Conservation (phyloP, 2,113 vertebrate species). For the Pionites leucogaster region DNA sequence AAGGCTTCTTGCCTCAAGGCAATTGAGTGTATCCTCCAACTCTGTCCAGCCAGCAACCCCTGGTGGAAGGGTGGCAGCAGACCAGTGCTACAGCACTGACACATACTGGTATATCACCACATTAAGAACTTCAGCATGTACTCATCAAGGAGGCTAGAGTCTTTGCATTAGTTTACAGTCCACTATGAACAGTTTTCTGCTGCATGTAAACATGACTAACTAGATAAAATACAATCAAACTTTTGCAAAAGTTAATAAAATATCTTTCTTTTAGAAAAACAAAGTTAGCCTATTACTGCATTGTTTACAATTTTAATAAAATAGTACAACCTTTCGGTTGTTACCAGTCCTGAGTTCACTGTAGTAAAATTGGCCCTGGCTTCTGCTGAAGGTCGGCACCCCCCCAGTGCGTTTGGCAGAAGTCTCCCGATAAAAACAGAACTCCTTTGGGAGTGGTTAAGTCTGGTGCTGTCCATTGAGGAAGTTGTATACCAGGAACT, state of each 20-base stretch:
- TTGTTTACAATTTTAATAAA: slow-evolving; percentile 83
- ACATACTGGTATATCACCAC: slow-evolving; percentile 66
- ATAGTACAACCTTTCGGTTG: slow-evolving; percentile 77
- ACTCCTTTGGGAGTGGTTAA: background rate
- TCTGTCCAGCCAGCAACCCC: background rate
- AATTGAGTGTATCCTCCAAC: accelerated
- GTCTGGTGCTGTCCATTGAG: slow-evolving; percentile 83
- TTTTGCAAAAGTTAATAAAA: slow-evolving; percentile 84
- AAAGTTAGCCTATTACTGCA: slow-evolving; percentile 79
- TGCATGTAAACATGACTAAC: slow-evolving; percentile 87
- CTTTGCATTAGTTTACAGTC: slow-evolving; percentile 82
- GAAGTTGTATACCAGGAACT: slow-evolving; percentile 99
- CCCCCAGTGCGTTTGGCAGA: slow-evolving; percentile 5
- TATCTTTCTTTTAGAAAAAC: slow-evolving; percentile 80
- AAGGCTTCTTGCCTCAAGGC: background rate
- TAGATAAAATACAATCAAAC: slow-evolving; percentile 84
- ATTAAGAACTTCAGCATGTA: slow-evolving; percentile 73
- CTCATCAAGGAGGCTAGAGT: slow-evolving; percentile 72
- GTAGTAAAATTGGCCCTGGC: slow-evolving; percentile 75
- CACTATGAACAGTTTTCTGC: slow-evolving; percentile 83
- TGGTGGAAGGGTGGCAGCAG: background rate
- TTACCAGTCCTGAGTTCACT: slow-evolving; percentile 83
- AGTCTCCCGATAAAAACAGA: background rate
- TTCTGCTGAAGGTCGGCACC: slow-evolving; percentile 68
- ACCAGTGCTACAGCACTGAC: background rate